These are phyloP conservation scores for Cyphomyrus plagiostoma DNA, from an alignment of 2,113 vertebrate species.

Conservation along the genomic window DNA sequence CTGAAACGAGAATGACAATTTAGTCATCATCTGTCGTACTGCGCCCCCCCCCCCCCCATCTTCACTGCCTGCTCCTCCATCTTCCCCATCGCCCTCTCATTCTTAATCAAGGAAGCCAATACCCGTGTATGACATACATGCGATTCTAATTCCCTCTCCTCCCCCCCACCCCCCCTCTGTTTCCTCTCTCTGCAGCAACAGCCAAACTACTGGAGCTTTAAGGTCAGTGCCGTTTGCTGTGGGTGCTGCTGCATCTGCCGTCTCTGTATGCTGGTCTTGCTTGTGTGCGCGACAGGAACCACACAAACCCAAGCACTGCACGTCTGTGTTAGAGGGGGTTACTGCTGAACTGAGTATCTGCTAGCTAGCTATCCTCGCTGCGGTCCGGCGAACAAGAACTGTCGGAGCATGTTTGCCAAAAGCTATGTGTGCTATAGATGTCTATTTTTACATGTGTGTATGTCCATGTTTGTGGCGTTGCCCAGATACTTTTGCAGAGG, in stretches of 20 bases:
- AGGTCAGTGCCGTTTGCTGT: conserved; percentile 81
- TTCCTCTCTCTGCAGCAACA: conserved; percentile 63
- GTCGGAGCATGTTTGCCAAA: neutral
- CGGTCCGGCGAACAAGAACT: neutral
- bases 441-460: neutral
- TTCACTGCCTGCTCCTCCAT: conserved; percentile 14
- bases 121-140: conserved; percentile 27
- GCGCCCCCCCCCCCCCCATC: neutral
- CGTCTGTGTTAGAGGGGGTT: neutral
- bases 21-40: neutral
- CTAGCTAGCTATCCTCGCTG: neutral
- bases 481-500: neutral
- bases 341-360: neutral
- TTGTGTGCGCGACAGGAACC: neutral
- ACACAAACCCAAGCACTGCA: neutral
- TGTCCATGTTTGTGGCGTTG: neutral
- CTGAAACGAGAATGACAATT: neutral
- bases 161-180: conserved; percentile 21
- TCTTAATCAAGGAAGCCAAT: neutral
- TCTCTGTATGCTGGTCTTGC: conserved; percentile 17
- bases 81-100: neutral
- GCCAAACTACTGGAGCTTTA: conserved; percentile 99
- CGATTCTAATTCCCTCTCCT: conserved; percentile 39
- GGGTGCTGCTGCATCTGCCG: conserved; percentile 39
- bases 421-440: neutral